Conservation (phyloP, 2,797 vertebrate genomes). For the Crocidura indochinensis region DNA sequence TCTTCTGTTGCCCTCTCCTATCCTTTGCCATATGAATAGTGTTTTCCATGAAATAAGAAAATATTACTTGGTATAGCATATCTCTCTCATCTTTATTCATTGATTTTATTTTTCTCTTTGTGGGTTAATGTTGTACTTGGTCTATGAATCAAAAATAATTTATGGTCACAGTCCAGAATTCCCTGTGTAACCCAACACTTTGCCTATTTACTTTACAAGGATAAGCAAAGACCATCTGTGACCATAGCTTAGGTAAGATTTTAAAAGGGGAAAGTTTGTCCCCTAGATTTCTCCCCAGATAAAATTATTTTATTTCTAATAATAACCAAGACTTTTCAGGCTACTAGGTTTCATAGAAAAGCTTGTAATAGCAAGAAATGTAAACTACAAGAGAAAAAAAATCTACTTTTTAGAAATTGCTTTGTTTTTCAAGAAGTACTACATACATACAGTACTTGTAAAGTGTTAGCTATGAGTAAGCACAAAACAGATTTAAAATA, state of each 20-base stretch:
- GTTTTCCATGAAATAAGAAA: slow-evolving; percentile 94
- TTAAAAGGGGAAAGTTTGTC: slow-evolving; percentile 87
- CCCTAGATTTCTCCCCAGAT: slow-evolving; percentile 88
- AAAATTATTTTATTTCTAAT: slow-evolving; percentile 93
- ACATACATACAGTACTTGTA: slow-evolving; percentile 90
- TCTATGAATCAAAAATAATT: slow-evolving; percentile 91
- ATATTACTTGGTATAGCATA: slow-evolving; percentile 92
- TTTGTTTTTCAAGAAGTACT: slow-evolving; percentile 93
- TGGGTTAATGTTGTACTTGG: slow-evolving; percentile 89
- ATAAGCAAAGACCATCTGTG: slow-evolving; percentile 84
- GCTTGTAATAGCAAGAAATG: slow-evolving; percentile 91
- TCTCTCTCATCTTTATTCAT: slow-evolving; percentile 86
- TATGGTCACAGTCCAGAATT: slow-evolving; percentile 88
- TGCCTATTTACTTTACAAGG: slow-evolving; percentile 57
- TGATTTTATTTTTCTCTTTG: slow-evolving; percentile 77
- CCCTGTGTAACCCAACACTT: slow-evolving; percentile 80
- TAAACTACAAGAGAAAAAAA: slow-evolving; percentile 91
- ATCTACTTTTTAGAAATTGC: slow-evolving; percentile 93
- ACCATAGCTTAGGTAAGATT: slow-evolving; percentile 86
- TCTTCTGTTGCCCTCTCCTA: slow-evolving; percentile 90
- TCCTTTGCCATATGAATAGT: slow-evolving; percentile 95
- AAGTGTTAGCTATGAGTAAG: slow-evolving; percentile 91
- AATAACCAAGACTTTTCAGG: slow-evolving; percentile 93
- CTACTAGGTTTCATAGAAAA: slow-evolving; percentile 94
- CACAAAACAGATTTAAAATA: slow-evolving; percentile 90